A percentile compares a stretch with the other conserved stretches of the same genome.
These are phyloP conservation scores for Leptocoma aspasia DNA, from an alignment of 2,113 vertebrate genomes.

Conservation along the genomic window DNA sequence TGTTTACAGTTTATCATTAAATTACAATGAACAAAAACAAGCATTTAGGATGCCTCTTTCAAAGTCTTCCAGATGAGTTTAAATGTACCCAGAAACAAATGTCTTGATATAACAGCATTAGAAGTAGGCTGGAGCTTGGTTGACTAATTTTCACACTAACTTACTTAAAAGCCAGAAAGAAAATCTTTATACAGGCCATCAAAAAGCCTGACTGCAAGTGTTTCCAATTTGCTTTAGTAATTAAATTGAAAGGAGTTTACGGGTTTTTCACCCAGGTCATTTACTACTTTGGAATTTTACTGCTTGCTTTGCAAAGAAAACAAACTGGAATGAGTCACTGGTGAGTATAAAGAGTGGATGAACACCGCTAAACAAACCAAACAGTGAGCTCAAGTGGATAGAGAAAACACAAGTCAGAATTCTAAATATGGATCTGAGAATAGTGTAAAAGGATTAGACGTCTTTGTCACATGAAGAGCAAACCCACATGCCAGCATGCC, in stretches of 20 bases:
- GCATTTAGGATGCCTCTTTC: background rate
- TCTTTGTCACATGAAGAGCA: conserved; percentile 72
- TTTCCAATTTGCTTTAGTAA: conserved; percentile 94
- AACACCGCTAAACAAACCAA: conserved; percentile 66
- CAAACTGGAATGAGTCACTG: conserved; percentile 62
- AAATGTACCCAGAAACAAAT: background rate
- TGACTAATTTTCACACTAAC: conserved; percentile 64
- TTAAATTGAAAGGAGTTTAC: conserved; percentile 87
- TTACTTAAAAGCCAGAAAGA: conserved; percentile 65
- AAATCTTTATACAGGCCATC: conserved; percentile 78
- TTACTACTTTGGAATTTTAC: conserved; percentile 81
- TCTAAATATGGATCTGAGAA: conserved; percentile 78
- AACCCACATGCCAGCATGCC: conserved; percentile 63
- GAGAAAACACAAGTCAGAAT: conserved; percentile 69
- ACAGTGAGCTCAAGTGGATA: conserved; percentile 67
- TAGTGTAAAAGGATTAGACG: conserved; percentile 74
- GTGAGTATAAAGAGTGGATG: conserved; percentile 54
- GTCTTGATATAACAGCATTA: background rate
- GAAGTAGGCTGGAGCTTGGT: background rate
- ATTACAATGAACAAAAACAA: conserved; percentile 2
- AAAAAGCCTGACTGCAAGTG: conserved; percentile 82
- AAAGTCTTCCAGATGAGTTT: background rate
- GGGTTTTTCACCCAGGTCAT: conserved; percentile 85
- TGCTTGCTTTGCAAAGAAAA: conserved; percentile 78
- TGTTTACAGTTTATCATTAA: conserved; percentile 47